A percentile compares a stretch with the other conserved stretches of the same genome.
phyloP scores from a whole-genome alignment of 1,140 invertebrate genomes.

The Galendromus occidentalis region DNA sequence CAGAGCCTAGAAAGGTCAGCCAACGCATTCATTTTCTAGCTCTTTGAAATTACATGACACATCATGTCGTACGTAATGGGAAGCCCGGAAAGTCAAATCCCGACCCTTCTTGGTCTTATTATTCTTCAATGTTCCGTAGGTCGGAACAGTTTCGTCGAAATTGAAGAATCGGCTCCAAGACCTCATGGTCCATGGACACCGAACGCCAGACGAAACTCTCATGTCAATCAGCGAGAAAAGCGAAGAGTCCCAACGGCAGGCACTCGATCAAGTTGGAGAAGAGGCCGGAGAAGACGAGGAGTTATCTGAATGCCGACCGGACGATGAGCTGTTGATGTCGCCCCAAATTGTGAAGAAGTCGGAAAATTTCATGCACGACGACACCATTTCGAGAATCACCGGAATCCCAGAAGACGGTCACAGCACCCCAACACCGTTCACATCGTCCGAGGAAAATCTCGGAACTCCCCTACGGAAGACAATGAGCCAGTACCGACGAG shows the following conservation, averaged over 20 bases:
- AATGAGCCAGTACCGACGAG: constrained; percentile 1
- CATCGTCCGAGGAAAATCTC: background rate
- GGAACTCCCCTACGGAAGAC: background rate
- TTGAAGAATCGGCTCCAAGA: constrained; percentile 2
- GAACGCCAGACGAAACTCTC: background rate
- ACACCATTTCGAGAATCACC: background rate
- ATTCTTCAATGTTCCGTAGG: background rate
- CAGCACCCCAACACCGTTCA: background rate
- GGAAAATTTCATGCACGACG: background rate
- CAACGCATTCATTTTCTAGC: no score
- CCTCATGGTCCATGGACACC: background rate
- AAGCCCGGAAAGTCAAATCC: no score
- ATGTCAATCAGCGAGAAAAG: background rate
- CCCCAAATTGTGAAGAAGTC: background rate
- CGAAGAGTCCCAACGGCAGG: background rate
- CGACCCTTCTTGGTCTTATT: background rate
- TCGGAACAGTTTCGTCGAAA: background rate
- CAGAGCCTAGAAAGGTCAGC: no score
- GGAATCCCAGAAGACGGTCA: constrained; percentile 2
- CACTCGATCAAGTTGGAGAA: background rate
- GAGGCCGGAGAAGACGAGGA: background rate
- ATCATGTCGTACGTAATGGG: no score
- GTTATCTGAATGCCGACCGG: background rate
- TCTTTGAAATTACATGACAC: no score
- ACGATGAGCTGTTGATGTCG: background rate